These are phyloP conservation scores for Danaus plexippus DNA, from an alignment of 1,140 invertebrate species.

Conservation along the genomic window DNA sequence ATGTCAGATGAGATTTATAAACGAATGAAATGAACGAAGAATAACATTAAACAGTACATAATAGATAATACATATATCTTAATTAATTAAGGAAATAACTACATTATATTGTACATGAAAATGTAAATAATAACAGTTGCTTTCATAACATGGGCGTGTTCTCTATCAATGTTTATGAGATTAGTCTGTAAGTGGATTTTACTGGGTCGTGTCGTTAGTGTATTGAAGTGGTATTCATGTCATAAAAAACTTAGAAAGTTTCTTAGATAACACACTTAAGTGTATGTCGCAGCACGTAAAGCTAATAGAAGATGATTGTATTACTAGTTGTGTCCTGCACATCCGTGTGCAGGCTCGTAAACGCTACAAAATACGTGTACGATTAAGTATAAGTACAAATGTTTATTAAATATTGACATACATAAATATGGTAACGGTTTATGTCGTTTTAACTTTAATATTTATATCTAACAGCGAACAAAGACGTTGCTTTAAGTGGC, in stretches of 20 bases:
- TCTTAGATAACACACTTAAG: slow-evolving; percentile 10
- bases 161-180: slow-evolving; percentile 16
- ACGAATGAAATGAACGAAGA: too few species aligned
- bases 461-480: too few species aligned
- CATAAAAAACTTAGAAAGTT: slow-evolving; percentile 15
- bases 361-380: too few species aligned
- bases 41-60: background rate
- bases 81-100: too few species aligned
- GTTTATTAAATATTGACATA: too few species aligned
- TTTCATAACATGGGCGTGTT: slow-evolving; percentile 14
- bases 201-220: slow-evolving; percentile 14
- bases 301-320: background rate
- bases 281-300: background rate
- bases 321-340: too few species aligned
- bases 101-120: background rate
- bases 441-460: too few species aligned
- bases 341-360: too few species aligned
- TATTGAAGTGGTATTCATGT: slow-evolving; percentile 11
- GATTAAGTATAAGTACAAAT: too few species aligned
- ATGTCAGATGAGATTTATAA: too few species aligned
- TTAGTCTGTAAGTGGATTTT: slow-evolving; percentile 17
- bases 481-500: too few species aligned
- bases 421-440: too few species aligned
- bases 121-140: slow-evolving; percentile 8
- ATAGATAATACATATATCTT: background rate